A percentile compares a stretch with the other conserved stretches of the same genome.
Conservation (phyloP, 1,140 invertebrate genomes). For the Hylaeus anthracinus region DNA sequence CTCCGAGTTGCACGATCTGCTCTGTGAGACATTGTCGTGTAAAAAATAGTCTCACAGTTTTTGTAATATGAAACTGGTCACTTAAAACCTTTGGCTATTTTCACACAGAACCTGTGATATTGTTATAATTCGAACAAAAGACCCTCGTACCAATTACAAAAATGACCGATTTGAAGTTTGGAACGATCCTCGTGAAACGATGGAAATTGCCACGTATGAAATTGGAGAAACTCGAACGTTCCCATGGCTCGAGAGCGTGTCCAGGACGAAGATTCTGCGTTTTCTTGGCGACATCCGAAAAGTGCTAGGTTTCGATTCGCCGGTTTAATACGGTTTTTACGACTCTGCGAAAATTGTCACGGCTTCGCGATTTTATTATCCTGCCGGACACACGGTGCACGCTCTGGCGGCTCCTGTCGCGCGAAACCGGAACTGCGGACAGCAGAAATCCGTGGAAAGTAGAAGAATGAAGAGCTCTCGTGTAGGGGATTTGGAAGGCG, state of each 20-base stretch:
- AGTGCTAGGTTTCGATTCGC: constrained; percentile 9
- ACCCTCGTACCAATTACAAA: too few species aligned
- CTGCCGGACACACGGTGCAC: constrained; percentile 2
- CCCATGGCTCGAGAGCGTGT: neutral
- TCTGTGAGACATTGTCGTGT: too few species aligned
- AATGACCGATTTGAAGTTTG: too few species aligned
- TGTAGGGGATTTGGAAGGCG: neutral
- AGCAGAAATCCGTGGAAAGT: neutral
- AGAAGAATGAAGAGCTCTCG: neutral
- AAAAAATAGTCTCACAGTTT: too few species aligned
- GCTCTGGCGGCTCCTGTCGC: neutral
- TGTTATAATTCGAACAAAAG: too few species aligned
- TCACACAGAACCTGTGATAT: too few species aligned
- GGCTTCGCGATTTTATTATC: constrained; percentile 37
- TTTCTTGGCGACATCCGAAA: neutral
- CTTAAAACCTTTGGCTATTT: too few species aligned
- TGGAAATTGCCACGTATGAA: constrained; percentile 10
- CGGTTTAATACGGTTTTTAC: constrained; percentile 33
- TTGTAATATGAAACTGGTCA: too few species aligned
- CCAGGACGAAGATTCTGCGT: neutral
- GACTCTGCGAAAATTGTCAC: constrained; percentile 19
- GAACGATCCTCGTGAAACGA: too few species aligned
- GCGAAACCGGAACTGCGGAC: constrained; percentile 24
- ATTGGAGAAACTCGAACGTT: constrained; percentile 13
- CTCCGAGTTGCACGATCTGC: neutral